A percentile compares a stretch with the other conserved stretches of the same genome.
phyloP scores from a whole-genome alignment of 2,113 vertebrate genomes.

The Ctenomys sociabilis region DNA sequence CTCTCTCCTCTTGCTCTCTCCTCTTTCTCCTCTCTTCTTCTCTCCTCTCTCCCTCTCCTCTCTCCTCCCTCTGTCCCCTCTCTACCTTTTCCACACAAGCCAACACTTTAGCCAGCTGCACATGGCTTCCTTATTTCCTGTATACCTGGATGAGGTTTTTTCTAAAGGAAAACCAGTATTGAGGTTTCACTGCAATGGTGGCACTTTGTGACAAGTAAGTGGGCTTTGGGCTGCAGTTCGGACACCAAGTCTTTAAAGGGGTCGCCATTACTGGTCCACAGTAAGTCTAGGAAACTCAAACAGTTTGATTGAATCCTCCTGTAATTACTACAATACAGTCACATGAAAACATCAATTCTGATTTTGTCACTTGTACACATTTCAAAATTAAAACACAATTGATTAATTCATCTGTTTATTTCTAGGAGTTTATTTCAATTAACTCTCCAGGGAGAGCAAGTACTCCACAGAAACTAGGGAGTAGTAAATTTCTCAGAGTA shows the following conservation, averaged over 20 bases:
- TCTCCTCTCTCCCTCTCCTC: no score
- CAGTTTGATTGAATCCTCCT: not conserved
- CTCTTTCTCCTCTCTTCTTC: no score
- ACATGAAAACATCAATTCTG: not conserved
- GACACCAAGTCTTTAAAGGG: not conserved
- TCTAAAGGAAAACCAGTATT: not conserved
- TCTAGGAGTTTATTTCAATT: not conserved
- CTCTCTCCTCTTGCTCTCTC: no score
- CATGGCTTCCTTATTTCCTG: no score
- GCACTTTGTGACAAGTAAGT: not conserved
- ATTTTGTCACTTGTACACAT: not conserved
- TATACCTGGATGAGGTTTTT: not conserved
- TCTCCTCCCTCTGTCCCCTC: no score
- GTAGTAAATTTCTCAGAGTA: conserved; percentile 32
- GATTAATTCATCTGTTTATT: conserved; percentile 35
- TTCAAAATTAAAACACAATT: conserved; percentile 33
- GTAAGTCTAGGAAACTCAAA: not conserved
- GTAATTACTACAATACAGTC: not conserved
- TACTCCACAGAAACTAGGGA: not conserved
- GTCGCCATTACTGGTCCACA: not conserved
- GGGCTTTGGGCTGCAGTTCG: not conserved
- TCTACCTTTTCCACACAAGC: no score
- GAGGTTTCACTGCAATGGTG: not conserved
- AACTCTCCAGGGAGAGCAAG: not conserved
- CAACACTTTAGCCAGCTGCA: no score